Base-by-base conservation (phyloP, 2,797 vertebrate species). In the Phrynocephalus guinanensis region DNA sequence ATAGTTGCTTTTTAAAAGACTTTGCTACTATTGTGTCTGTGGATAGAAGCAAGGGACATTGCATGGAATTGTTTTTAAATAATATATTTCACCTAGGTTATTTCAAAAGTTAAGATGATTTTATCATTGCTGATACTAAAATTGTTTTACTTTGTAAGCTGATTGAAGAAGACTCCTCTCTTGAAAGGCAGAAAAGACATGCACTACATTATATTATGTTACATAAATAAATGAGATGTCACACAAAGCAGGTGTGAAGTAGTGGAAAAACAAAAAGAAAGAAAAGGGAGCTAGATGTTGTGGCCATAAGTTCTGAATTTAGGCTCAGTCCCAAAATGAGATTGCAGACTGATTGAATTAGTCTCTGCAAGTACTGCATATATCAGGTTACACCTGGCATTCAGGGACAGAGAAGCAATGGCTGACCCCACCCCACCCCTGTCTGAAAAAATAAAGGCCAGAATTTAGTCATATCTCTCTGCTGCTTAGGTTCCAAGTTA, bases 271-370 rank as follows among this genome's bases (percentile, higher is more conserved):
- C 4, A 81, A 81, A 76, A 76, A 24, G 38, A 38, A 22, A 9
- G 33, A 22, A 80, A 80, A 81, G 26, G 15, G 26, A 2, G 4
- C 60, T 26, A 60, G 79, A 24, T 44, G 38, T 81, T 67, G 30
- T 66, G 66, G 79, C 60, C 30, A 67, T 81, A 81, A 81, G 33
- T 60, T 44, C 52, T 84, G 72, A 30, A 75, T 84, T 84, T 75
- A 75, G 33, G 28, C 60, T 52, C 33, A 63, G 56, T 75, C 24
- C 26, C 56, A 44, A 75, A 75, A 63, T 75, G 56, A 52, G 38
- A 56, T 75, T 75, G 30, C 11, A 73, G 82, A 16, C 30, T 73
- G 83, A 63, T 84, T 75, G 72, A 84, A 28, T 75, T 56, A 83
- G 50, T 60, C 30, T 52, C 30, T 83, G 71, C n/a, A 84, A 33